Percentiles rank a stretch among this genome's conserved stretches.
Evolutionary conservation across 2,888 invertebrate species (phyloP).

Genomic region (Clivina fossor): DNA sequence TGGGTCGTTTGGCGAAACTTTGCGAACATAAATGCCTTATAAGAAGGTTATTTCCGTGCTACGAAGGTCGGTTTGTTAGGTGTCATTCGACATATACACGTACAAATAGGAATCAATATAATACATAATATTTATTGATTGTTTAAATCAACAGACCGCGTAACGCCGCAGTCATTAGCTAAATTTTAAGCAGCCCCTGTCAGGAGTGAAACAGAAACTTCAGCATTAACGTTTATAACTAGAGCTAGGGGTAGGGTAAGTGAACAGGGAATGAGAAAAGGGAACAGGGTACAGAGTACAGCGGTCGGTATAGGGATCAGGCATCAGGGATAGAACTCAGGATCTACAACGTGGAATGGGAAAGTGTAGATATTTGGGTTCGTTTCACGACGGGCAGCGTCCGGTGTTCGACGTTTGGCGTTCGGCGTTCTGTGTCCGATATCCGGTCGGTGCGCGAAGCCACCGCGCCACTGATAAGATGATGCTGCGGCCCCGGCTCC

Average conservation of each 20-base stretch:
- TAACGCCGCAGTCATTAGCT: not conserved
- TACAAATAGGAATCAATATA: slow-evolving; percentile 4
- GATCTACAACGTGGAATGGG: not conserved
- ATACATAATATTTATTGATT: slow-evolving; percentile 4
- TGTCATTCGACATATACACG: not conserved
- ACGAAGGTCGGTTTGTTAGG: not conserved
- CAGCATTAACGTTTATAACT: no score
- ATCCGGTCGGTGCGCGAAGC: slow-evolving; percentile 8
- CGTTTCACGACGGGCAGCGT: not conserved
- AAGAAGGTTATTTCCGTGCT: no score
- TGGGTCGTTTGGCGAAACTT: no score
- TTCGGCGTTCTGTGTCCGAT: slow-evolving; percentile 20
- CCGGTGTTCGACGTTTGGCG: slow-evolving; percentile 14
- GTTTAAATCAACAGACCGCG: not conserved
- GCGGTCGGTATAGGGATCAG: not conserved
- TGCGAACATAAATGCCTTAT: no score
- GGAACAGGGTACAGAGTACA: not conserved
- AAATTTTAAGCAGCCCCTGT: slow-evolving; percentile 8
- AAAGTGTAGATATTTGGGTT: not conserved
- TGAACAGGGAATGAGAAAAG: no score
- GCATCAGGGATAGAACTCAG: not conserved
- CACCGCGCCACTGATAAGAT: slow-evolving; percentile 18
- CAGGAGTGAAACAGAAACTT: no score
- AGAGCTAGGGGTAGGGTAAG: no score
- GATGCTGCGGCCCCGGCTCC: slow-evolving; percentile 2